These are phyloP conservation scores for Anastatus disparis DNA, from an alignment of 1,140 invertebrate genomes.

Conservation along the genomic window DNA sequence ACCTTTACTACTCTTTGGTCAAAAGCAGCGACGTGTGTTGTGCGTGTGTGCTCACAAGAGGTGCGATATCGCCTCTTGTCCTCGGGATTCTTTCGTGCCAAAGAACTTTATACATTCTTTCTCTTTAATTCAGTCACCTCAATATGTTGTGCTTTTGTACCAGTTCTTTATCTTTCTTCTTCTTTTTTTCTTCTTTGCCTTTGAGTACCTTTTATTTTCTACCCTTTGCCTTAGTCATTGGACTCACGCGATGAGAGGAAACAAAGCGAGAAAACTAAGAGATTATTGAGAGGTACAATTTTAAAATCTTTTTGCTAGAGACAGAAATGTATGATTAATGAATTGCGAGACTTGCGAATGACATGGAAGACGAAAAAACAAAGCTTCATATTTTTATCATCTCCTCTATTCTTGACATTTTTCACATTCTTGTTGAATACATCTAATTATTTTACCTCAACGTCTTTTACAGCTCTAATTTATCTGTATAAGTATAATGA, in stretches of 20 bases:
- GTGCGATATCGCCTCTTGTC: not conserved
- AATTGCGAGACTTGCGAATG: not conserved
- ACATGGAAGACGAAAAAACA: not conserved
- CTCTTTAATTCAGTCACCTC: slow-evolving; percentile 30
- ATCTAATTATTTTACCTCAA: slow-evolving; percentile 13
- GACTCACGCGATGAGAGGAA: not conserved
- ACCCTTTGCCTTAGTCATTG: not conserved
- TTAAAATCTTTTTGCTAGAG: slow-evolving; percentile 7
- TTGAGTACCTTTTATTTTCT: not conserved
- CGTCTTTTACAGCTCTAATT: not conserved
- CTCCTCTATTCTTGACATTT: not conserved
- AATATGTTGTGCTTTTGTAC: not conserved
- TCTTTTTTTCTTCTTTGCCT: not conserved
- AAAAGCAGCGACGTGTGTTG: too few species aligned
- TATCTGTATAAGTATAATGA: not conserved
- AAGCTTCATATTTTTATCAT: slow-evolving; percentile 18
- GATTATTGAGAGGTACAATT: slow-evolving; percentile 27
- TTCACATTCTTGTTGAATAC: not conserved
- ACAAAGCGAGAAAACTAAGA: slow-evolving; percentile 32
- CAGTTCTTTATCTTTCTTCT: not conserved
- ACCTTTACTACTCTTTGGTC: too few species aligned
- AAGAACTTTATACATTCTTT: slow-evolving; percentile 35
- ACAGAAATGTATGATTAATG: slow-evolving; percentile 20
- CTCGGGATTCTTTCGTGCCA: slow-evolving; percentile 16
- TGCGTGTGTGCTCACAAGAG: not conserved